Base-by-base conservation (phyloP, 2,888 invertebrate species). In the Colletes collaris region DNA sequence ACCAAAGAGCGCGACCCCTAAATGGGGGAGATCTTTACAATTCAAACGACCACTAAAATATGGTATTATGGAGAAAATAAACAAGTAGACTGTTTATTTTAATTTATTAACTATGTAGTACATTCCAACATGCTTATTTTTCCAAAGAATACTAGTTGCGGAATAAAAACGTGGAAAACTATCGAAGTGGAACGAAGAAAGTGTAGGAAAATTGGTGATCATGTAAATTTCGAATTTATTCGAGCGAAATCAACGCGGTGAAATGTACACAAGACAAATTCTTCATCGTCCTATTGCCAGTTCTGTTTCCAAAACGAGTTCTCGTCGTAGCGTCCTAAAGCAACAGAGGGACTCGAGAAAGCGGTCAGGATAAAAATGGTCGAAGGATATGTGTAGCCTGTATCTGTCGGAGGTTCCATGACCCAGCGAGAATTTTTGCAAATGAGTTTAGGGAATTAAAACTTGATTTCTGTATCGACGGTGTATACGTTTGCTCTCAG, bases 271-370 rank as follows among this genome's bases (percentile, higher is more conserved):
- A 19, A 65, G 55, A 68, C 49, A 68, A 73, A 55, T 66, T 58
- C 60, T 58, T 68, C 53, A 71, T 53, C 65, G 55, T 65, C 56
- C 58, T 79, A 83, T 73, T 63, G 75, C 65, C 70, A 77, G 78
- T 84, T 80, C 78, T 76, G 67, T 84, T 82, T 78, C 55, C 73
- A 86, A 78, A 86, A 86, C 84, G 64, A 82, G 86, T 86, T 85
- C 56, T 73, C 53, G 72, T 64, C 60, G 69, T 60, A 55, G 55
- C 76, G 27, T 78, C 80, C 76, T 60, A 76, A 67, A 86, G 84
- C 77, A 72, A 86, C 85, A 76, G 81, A 86, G 64, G 68, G 70
- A 66, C 60, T 46, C 59, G 69, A 66, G 74, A 79, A 73, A 78
- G 77, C 65, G 68, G 64, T 35, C 69, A 69, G 75, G 59, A 81